A percentile compares a stretch with the other conserved stretches of the same genome.
phyloP scores from a whole-genome alignment of 1,140 invertebrate species.

The Ooceraea biroi region DNA sequence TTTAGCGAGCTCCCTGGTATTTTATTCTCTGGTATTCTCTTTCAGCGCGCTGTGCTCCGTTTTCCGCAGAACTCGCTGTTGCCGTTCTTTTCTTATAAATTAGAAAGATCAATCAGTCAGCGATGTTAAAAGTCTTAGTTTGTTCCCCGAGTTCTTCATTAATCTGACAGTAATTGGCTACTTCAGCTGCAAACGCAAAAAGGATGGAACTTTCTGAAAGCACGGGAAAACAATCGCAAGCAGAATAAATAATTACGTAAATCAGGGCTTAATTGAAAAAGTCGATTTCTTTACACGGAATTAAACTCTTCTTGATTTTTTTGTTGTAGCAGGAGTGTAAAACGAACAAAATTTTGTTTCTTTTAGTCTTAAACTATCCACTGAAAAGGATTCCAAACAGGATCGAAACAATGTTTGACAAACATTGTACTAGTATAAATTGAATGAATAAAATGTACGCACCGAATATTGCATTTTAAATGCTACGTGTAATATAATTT shows the following conservation, averaged over 20 bases:
- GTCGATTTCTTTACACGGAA: slow-evolving; percentile 4
- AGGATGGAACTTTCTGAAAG: slow-evolving; percentile 29
- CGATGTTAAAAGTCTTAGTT: slow-evolving; percentile 39
- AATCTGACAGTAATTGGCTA: slow-evolving; percentile 59
- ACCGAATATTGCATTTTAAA: no score
- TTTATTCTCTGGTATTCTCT: slow-evolving; percentile 11
- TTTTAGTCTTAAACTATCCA: no score
- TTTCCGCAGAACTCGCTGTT: neutral
- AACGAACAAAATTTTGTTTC: no score
- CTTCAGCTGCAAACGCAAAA: slow-evolving; percentile 31
- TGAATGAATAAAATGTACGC: no score
- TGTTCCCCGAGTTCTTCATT: slow-evolving; percentile 36
- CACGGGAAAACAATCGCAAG: slow-evolving; percentile 30
- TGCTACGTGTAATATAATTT: no score
- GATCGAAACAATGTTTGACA: no score
- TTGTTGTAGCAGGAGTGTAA: neutral
- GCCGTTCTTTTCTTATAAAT: slow-evolving; percentile 5
- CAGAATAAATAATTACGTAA: slow-evolving; percentile 59
- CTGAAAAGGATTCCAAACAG: no score
- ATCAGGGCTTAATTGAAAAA: slow-evolving; percentile 26
- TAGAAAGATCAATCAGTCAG: slow-evolving; percentile 23
- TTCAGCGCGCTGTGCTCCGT: neutral
- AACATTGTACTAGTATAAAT: no score
- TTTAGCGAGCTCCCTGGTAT: no score
- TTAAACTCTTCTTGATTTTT: slow-evolving; percentile 4